These are phyloP conservation scores for Drosophila conformis DNA, from an alignment of 2,888 invertebrate genomes.

Conservation along the genomic window DNA sequence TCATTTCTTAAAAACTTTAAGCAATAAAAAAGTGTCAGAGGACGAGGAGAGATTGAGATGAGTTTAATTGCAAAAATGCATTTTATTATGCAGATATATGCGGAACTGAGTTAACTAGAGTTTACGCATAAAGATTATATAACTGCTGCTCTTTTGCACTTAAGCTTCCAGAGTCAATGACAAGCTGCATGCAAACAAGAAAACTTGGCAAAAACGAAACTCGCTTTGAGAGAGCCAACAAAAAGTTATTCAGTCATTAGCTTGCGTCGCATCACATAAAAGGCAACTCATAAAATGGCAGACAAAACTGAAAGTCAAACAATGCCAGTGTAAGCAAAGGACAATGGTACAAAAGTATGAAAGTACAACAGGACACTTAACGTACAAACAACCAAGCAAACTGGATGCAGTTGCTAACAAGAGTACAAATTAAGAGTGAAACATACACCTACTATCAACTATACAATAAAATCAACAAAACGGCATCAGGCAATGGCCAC, in stretches of 20 bases:
- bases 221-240: conserved; percentile 36
- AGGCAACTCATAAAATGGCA: conserved; percentile 62
- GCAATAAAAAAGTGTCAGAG: not conserved
- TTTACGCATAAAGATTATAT: not conserved
- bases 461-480: conserved; percentile 61
- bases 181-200: conserved; percentile 51
- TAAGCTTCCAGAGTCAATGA: conserved; percentile 24
- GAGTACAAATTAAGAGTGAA: conserved; percentile 36
- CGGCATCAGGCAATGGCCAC: conserved; percentile 30
- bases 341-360: conserved; percentile 3
- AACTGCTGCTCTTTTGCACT: not conserved
- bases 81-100: not conserved
- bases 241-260: conserved; percentile 62
- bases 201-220: conserved; percentile 43
- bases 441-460: conserved; percentile 54
- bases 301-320: conserved; percentile 44
- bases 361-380: conserved; percentile 11
- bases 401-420: conserved; percentile 43
- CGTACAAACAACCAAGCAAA: conserved; percentile 42
- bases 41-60: not conserved
- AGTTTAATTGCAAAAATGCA: not conserved
- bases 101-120: not conserved
- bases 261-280: conserved; percentile 41
- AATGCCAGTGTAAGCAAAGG: conserved; percentile 13
- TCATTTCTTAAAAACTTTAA: not conserved